These are phyloP conservation scores for Willowsia nigromaculata DNA, from an alignment of 2,888 invertebrate species.

Conservation along the genomic window DNA sequence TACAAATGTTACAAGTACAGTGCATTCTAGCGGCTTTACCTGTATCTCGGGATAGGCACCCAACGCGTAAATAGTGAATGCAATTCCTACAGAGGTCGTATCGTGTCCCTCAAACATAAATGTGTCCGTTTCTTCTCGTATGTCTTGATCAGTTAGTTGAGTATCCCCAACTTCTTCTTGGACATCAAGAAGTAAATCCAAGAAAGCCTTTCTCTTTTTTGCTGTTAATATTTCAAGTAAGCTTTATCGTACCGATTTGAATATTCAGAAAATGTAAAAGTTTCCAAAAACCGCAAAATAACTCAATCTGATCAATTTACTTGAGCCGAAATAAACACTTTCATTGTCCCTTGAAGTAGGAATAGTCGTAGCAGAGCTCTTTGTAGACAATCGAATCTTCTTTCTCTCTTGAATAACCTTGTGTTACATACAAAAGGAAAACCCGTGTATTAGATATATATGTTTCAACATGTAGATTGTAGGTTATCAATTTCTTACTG, in stretches of 20 bases:
- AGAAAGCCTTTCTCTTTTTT: neutral
- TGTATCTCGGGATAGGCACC: constrained; percentile 75
- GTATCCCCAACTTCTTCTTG: constrained; percentile 81
- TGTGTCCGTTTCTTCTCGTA: constrained; percentile 81
- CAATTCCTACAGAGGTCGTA: constrained; percentile 76
- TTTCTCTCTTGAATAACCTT: constrained; percentile 72
- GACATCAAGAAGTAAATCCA: neutral
- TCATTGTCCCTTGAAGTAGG: constrained; percentile 1
- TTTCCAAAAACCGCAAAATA: too few species aligned
- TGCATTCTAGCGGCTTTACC: too few species aligned
- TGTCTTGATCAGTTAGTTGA: constrained; percentile 82
- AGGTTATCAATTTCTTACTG: neutral
- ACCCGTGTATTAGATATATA: too few species aligned
- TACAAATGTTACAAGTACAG: too few species aligned
- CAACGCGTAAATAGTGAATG: constrained; percentile 77
- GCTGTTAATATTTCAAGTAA: neutral
- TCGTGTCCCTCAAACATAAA: constrained; percentile 79
- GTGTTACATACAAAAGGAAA: neutral
- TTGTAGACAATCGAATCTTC: neutral
- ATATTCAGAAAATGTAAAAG: too few species aligned
- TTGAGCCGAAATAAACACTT: constrained; percentile 33
- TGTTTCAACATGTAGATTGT: neutral
- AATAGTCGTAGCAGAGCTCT: neutral
- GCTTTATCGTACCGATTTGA: neutral
- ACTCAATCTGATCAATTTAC: neutral